Base-by-base conservation (phyloP, 2,888 invertebrate genomes). In the Xanthia togata region DNA sequence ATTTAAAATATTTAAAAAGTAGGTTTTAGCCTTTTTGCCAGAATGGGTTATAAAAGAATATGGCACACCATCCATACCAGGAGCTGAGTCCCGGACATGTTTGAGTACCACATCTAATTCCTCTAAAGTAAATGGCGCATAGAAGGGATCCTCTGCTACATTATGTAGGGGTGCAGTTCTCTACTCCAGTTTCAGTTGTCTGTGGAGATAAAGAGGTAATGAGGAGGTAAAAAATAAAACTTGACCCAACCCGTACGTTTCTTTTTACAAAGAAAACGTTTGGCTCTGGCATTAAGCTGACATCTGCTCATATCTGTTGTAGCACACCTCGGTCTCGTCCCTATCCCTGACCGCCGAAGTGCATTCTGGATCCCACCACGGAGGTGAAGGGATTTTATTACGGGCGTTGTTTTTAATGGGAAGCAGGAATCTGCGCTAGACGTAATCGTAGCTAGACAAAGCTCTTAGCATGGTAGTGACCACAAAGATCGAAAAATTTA, bases 271-370 rank as follows among this genome's bases (percentile, higher is more conserved):
- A 59, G 26, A 26, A 17, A 4, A 23, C 38, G 70, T 38, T 71
- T 53, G 6, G 38, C 41, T 38, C n/a, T 50, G 14, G 64, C 26
- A 64, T 44, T n/a, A 17, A 17, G 8, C 0, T 4, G 17, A 0
- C 20, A 12, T 47, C 14, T 60, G n/a, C 17, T 62, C 70, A 70
- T 70, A 41, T 64, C 9, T 26, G 12, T 70, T 62, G 17, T 62
- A 70, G 1, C 26, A 12, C n/a, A 9, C 8, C 35, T 70, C 50
- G 0, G 38, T 47, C 9, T 60, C 59, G 4, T 62, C 31, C 14
- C 60, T 26, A 2, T 31, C 35, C 35, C 12, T 47, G 2, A 62
- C 17, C 5, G 60, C 60, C 8, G 23, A 5, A 2, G 35, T 60
- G 35, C 60, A 50, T 35, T 62, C 60, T 14, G 35, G 35, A 17